Evolutionary conservation across 2,888 invertebrate species (phyloP).

Genomic region (Campoletis raptor): DNA sequence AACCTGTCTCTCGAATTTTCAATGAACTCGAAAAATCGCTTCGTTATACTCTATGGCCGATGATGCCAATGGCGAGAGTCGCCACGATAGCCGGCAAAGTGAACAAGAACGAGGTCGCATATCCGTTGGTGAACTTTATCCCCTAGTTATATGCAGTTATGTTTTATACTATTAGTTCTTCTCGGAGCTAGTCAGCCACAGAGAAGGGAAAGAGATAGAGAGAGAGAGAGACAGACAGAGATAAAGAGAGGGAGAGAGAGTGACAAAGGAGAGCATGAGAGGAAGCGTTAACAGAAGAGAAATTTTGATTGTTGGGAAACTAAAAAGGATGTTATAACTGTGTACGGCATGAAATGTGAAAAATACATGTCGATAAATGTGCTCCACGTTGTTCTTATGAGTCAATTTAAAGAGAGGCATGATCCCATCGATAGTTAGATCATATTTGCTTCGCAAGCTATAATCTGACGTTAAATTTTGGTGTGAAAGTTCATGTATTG

Average conservation of each 20-base stretch:
- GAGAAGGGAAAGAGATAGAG: background rate
- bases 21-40: slow-evolving; percentile 66
- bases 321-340: slow-evolving; percentile 45
- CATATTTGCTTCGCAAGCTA: background rate
- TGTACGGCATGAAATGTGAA: slow-evolving; percentile 27
- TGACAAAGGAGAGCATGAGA: background rate
- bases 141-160: slow-evolving; percentile 6
- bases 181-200: slow-evolving; percentile 9
- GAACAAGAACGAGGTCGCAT: slow-evolving; percentile 62
- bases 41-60: slow-evolving; percentile 42
- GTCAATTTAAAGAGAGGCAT: background rate
- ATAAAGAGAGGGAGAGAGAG: background rate
- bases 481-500: background rate
- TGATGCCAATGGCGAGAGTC: slow-evolving; percentile 28
- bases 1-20: slow-evolving; percentile 58
- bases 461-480: background rate
- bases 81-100: slow-evolving; percentile 49
- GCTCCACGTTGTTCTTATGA: background rate
- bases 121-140: slow-evolving; percentile 40
- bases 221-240: background rate
- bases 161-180: slow-evolving; percentile 1
- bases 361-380: background rate
- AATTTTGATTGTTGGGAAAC: slow-evolving; percentile 48
- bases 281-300: slow-evolving; percentile 18
- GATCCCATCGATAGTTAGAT: background rate